Conservation (phyloP, 1,140 invertebrate genomes). For the Lepidurus arcticus region DNA sequence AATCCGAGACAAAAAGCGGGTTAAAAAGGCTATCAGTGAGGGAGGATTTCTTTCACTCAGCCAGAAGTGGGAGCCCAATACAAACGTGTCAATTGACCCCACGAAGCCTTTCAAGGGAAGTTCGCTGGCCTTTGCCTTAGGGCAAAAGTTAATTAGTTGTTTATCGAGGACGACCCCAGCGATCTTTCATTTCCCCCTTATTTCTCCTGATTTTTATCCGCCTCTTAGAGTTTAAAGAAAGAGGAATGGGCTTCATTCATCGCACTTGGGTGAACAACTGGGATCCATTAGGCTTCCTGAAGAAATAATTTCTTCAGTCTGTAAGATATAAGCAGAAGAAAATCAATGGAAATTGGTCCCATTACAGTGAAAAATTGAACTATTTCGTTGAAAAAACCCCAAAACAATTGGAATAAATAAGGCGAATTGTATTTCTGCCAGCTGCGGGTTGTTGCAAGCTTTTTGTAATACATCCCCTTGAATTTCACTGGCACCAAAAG, state of each 20-base stretch:
- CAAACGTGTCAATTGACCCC: not conserved
- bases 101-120: not conserved
- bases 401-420: slow-evolving; percentile 6
- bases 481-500: not conserved
- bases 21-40: not conserved
- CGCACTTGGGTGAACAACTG: slow-evolving; percentile 16
- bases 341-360: not conserved
- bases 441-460: not conserved
- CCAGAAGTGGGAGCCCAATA: not conserved
- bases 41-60: not conserved
- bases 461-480: not conserved
- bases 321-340: not conserved
- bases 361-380: not conserved
- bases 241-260: slow-evolving; percentile 18
- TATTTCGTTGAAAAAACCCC: not conserved
- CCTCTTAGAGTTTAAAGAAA: not conserved
- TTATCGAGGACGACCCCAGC: not conserved
- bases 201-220: not conserved
- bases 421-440: too few relatives aligned
- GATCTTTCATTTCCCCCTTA: not conserved
- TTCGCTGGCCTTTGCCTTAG: not conserved
- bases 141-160: not conserved
- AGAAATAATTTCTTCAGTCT: slow-evolving; percentile 1
- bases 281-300: not conserved
- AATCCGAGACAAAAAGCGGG: not conserved